A percentile compares a stretch with the other conserved stretches of the same genome.
Evolutionary conservation across 2,888 invertebrate genomes (phyloP).

Genomic region (Lasioglossum villosulum): DNA sequence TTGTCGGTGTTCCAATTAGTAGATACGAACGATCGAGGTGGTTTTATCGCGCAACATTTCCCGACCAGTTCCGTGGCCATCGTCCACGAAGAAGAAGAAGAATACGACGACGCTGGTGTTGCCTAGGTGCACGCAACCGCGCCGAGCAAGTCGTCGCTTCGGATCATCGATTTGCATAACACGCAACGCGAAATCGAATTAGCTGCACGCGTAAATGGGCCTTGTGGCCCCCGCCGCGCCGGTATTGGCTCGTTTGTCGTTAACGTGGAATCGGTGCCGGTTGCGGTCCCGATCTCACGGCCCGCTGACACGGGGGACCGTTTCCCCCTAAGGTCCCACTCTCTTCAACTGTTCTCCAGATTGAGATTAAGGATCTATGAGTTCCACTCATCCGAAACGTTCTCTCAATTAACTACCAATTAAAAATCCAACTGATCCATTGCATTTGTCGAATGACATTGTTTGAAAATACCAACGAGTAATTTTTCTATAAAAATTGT

Average conservation of each 20-base stretch:
- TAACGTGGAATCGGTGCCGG: background rate
- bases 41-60: slow-evolving; percentile 46
- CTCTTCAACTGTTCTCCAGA: background rate
- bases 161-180: slow-evolving; percentile 63
- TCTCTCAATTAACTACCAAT: background rate
- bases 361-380: background rate
- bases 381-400: background rate
- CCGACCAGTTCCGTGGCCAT: slow-evolving; percentile 25
- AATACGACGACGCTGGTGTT: background rate
- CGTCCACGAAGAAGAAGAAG: slow-evolving; percentile 6
- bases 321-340: background rate
- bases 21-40: slow-evolving; percentile 16
- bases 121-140: slow-evolving; percentile 30
- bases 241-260: slow-evolving; percentile 33
- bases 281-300: slow-evolving; percentile 53
- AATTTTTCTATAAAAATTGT: background rate
- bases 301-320: slow-evolving; percentile 1
- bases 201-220: slow-evolving; percentile 43
- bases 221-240: background rate
- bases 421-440: background rate
- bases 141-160: slow-evolving; percentile 12
- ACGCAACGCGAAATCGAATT: slow-evolving; percentile 56
- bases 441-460: background rate
- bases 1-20: slow-evolving; percentile 54
- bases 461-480: background rate